Percentiles rank a stretch among this genome's conserved stretches.
Conservation (phyloP, 2,113 vertebrate genomes). For the Prinia subflava region DNA sequence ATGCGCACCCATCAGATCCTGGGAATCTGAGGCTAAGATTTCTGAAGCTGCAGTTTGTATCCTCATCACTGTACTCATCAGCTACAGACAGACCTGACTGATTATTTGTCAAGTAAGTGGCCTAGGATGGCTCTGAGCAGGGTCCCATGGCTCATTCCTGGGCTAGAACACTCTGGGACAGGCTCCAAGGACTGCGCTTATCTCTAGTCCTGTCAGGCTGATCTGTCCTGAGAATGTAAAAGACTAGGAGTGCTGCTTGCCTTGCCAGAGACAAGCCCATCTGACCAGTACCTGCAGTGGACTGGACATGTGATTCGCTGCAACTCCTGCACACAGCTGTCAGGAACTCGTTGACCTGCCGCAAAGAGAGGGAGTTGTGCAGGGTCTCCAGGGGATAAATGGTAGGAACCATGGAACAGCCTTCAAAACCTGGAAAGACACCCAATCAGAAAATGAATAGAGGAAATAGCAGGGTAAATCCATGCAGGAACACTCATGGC, state of each 20-base stretch:
- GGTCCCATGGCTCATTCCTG: neutral
- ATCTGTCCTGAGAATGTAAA: accelerated
- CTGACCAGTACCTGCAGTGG: slow-evolving; percentile 78
- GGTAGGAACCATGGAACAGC: slow-evolving; percentile 98
- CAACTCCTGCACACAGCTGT: slow-evolving; percentile 83
- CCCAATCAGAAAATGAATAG: slow-evolving; percentile 38
- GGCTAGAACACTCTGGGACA: neutral
- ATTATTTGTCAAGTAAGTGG: neutral
- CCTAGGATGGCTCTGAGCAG: neutral
- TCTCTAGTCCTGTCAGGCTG: neutral
- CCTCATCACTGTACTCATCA: accelerated
- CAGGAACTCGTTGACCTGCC: slow-evolving; percentile 92
- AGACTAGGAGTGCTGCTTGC: neutral
- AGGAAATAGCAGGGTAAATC: neutral
- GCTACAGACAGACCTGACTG: neutral
- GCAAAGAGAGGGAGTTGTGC: slow-evolving; percentile 96
- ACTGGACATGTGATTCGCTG: slow-evolving; percentile 77
- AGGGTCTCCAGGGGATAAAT: slow-evolving; percentile 97
- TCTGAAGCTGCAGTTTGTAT: neutral
- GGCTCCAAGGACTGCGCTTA: neutral
- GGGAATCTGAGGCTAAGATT: neutral
- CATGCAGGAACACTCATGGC: neutral
- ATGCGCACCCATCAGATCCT: neutral
- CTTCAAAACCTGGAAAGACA: slow-evolving; percentile 91
- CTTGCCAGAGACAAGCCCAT: neutral